Evolutionary conservation across 2,113 vertebrate genomes (phyloP).

Genomic region (Grus americana): DNA sequence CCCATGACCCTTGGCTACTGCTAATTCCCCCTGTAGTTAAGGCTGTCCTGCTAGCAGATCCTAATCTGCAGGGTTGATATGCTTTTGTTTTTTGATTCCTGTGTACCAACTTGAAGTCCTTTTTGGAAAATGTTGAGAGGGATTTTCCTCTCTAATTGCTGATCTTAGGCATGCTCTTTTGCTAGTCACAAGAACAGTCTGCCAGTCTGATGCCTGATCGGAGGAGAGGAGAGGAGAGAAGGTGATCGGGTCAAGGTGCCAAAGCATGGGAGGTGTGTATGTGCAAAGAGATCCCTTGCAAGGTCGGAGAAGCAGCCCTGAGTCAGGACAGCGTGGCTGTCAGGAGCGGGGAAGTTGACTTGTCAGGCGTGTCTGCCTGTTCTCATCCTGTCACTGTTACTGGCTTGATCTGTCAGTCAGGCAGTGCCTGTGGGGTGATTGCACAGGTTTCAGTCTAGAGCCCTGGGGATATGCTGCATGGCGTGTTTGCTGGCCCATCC

Average conservation of each 20-base stretch:
- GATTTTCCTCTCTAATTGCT: not conserved
- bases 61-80: not conserved
- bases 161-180: not conserved
- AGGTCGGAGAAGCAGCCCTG: not conserved
- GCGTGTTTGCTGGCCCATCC: not conserved
- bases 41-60: not conserved
- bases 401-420: not conserved
- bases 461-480: not conserved
- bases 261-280: fast-evolving
- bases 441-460: not conserved
- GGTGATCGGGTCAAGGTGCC: not conserved
- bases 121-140: not conserved
- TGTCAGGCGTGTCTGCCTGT: not conserved
- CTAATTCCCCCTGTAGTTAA: not conserved
- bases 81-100: not conserved
- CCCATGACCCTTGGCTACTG: not conserved
- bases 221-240: not conserved
- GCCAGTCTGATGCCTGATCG: not conserved
- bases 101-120: not conserved
- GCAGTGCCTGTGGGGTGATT: not conserved
- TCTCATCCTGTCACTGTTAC: not conserved
- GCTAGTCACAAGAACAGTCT: not conserved
- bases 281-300: not conserved
- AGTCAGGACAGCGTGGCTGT: fast-evolving
- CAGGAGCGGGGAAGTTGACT: fast-evolving